phyloP scores from a whole-genome alignment of 2,113 vertebrate genomes.

The Osmerus eperlanus region DNA sequence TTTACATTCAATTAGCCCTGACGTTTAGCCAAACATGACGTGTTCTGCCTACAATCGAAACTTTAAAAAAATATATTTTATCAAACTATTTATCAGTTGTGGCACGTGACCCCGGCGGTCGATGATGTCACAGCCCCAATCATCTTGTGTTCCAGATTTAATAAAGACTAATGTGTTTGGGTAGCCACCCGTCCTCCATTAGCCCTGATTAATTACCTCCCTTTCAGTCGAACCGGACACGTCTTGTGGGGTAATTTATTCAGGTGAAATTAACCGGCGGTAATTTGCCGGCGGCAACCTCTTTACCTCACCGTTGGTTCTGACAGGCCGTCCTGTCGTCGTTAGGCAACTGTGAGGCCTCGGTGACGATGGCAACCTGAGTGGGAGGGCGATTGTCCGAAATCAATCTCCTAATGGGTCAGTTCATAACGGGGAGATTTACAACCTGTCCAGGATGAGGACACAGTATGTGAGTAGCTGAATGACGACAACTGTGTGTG shows the following conservation, averaged over 20 bases:
- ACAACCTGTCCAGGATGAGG: constrained; percentile 31
- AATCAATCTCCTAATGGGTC: constrained; percentile 48
- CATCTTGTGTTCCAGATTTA: constrained; percentile 40
- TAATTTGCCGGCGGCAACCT: constrained; percentile 55
- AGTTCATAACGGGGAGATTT: constrained; percentile 51
- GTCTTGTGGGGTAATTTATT: constrained; percentile 60
- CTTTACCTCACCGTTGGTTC: constrained; percentile 42
- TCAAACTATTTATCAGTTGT: neutral
- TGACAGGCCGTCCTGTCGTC: constrained; percentile 33
- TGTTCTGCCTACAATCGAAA: neutral
- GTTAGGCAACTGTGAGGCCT: neutral
- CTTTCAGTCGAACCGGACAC: constrained; percentile 64
- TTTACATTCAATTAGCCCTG: constrained; percentile 8
- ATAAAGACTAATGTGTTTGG: constrained; percentile 61
- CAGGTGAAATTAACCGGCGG: constrained; percentile 58
- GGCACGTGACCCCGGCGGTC: constrained; percentile 1
- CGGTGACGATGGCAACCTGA: constrained; percentile 23
- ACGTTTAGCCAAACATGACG: neutral
- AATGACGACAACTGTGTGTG: too few species aligned
- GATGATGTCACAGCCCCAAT: constrained; percentile 30
- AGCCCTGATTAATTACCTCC: constrained; percentile 73
- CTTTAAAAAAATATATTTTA: neutral
- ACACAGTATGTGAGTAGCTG: neutral
- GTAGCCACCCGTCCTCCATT: constrained; percentile 70
- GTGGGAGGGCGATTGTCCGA: constrained; percentile 27